Percentiles rank a stretch among this genome's conserved stretches.
Conservation (phyloP, 1,140 invertebrate species). For the Dufourea novaeangliae region DNA sequence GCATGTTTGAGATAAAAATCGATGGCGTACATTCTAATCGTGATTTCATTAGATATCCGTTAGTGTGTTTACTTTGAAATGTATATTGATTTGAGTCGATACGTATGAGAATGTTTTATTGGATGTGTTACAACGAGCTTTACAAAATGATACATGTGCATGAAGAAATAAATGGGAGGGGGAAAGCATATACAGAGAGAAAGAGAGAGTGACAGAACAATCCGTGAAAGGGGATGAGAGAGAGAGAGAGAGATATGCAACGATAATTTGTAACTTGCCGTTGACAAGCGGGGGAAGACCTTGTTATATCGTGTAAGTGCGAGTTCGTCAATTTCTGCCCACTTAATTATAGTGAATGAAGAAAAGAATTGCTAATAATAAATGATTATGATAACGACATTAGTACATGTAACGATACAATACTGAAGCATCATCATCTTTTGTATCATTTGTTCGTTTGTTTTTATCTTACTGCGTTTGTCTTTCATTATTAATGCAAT, state of each 20-base stretch:
- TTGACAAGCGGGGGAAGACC: slow-evolving; percentile 42
- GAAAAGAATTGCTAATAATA: slow-evolving; percentile 77
- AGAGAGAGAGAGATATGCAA: slow-evolving; percentile 62
- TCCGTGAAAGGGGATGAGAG: slow-evolving; percentile 54
- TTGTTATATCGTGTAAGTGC: slow-evolving; percentile 71
- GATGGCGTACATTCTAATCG: slow-evolving; percentile 31
- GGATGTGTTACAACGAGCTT: slow-evolving; percentile 23
- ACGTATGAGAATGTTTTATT: slow-evolving; percentile 17
- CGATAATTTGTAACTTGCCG: slow-evolving; percentile 70
- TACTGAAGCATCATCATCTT: slow-evolving; percentile 79
- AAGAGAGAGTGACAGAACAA: neutral
- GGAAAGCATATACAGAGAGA: slow-evolving; percentile 35
- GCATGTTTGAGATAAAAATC: slow-evolving; percentile 38
- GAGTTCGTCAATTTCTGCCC: slow-evolving; percentile 78
- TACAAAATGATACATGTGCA: slow-evolving; percentile 1
- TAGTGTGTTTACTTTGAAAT: slow-evolving; percentile 8
- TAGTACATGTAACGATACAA: slow-evolving; percentile 72
- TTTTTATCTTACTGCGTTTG: slow-evolving; percentile 81
- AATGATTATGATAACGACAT: slow-evolving; percentile 75
- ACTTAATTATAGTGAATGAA: slow-evolving; percentile 71
- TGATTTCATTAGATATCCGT: slow-evolving; percentile 16
- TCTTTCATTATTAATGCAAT: slow-evolving; percentile 82
- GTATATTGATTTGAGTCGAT: neutral
- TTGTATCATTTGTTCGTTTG: slow-evolving; percentile 81
- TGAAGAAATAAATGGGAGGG: slow-evolving; percentile 19